Evolutionary conservation across 2,888 invertebrate species (phyloP).

Genomic region (Melinopterus prodromus): DNA sequence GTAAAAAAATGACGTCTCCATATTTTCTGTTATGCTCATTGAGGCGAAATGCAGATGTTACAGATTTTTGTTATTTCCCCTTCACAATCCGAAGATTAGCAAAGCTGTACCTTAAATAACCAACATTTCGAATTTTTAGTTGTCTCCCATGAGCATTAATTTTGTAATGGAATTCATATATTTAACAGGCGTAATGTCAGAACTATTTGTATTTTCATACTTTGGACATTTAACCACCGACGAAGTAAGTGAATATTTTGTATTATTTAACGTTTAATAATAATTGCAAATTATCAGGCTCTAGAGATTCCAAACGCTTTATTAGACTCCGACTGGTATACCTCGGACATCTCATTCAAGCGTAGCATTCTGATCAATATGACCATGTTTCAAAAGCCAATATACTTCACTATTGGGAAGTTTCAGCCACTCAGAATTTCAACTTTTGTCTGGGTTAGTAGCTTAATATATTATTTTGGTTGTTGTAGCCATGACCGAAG

Average conservation of each 20-base stretch:
- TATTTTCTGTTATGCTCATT: no score
- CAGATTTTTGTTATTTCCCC: no score
- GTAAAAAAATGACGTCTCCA: no score
- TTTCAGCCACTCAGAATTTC: constrained; percentile 47
- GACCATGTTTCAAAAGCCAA: constrained; percentile 46
- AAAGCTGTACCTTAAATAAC: no score
- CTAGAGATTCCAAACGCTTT: neutral
- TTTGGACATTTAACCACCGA: constrained; percentile 47
- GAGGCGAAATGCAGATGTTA: no score
- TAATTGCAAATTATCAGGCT: constrained; percentile 36
- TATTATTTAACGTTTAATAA: neutral
- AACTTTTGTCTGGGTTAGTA: constrained; percentile 45
- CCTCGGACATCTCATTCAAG: constrained; percentile 43
- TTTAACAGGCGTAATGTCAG: constrained; percentile 44
- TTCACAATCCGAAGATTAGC: no score
- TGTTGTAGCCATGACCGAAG: neutral
- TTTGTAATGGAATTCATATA: constrained; percentile 42
- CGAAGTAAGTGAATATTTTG: constrained; percentile 38
- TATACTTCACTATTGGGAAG: constrained; percentile 48
- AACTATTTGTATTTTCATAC: constrained; percentile 46
- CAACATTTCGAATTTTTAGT: constrained; percentile 28
- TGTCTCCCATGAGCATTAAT: constrained; percentile 37
- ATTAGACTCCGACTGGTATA: constrained; percentile 47
- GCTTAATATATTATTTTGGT: neutral
- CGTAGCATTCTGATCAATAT: constrained; percentile 48